These are phyloP conservation scores for Rotaria macrura DNA, from an alignment of 2,888 invertebrate genomes.

Conservation along the genomic window DNA sequence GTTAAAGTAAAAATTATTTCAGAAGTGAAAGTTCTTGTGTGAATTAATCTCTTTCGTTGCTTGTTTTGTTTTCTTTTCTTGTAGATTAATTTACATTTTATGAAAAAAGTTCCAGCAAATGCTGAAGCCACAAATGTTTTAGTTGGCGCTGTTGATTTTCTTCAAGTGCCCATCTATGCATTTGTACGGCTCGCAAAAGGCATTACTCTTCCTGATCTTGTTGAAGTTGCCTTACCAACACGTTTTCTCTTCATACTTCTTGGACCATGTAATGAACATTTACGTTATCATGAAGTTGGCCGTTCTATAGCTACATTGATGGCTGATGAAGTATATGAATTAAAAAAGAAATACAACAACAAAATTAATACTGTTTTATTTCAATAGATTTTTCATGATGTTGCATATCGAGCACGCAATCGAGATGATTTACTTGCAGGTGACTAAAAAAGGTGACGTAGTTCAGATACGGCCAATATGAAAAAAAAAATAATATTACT, in stretches of 20 bases:
- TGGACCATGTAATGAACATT: slow-evolving; percentile 62
- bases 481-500: background rate
- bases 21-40: background rate
- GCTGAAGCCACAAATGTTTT: slow-evolving; percentile 93
- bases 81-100: slow-evolving; percentile 43
- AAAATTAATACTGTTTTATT: background rate
- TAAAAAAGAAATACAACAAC: background rate
- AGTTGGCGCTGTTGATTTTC: slow-evolving; percentile 88
- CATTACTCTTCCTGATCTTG: slow-evolving; percentile 39
- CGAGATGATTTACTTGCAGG: slow-evolving; percentile 27
- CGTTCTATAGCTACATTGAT: slow-evolving; percentile 86
- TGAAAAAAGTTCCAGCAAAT: slow-evolving; percentile 79
- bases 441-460: slow-evolving; percentile 18
- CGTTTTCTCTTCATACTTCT: slow-evolving; percentile 81
- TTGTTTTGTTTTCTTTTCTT: background rate
- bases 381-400: slow-evolving; percentile 32
- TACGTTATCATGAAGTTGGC: slow-evolving; percentile 77
- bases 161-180: slow-evolving; percentile 79
- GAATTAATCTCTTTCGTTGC: no score
- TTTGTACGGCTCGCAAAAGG: slow-evolving; percentile 81
- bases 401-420: slow-evolving; percentile 31
- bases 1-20: background rate
- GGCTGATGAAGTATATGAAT: slow-evolving; percentile 64
- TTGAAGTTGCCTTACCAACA: slow-evolving; percentile 67
- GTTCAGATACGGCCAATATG: background rate